Conservation (phyloP, 2,797 vertebrate genomes). For the Fistularia commersonii region DNA sequence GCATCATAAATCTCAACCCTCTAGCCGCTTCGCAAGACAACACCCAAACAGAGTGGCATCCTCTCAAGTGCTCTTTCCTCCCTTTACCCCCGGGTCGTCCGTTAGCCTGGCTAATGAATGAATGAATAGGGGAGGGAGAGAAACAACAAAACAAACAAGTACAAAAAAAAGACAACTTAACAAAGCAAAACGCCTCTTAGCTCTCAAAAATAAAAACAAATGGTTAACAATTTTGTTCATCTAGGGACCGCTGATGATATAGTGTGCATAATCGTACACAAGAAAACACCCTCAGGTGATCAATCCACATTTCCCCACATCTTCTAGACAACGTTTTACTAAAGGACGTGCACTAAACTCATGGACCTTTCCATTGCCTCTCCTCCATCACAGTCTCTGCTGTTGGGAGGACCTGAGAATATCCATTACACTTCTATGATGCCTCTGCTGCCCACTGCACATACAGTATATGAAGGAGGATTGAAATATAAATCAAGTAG, state of each 20-base stretch:
- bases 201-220: conserved; percentile 19
- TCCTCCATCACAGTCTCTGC: conserved; percentile 18
- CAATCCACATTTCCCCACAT: conserved; percentile 43
- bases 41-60: conserved; percentile 35
- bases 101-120: conserved; percentile 38
- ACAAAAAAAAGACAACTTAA: background rate
- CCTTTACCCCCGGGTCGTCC: conserved; percentile 35
- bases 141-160: too few species aligned
- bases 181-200: conserved; percentile 15
- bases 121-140: too few species aligned
- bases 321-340: conserved; percentile 60
- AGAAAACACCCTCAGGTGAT: conserved; percentile 38
- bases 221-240: conserved; percentile 26
- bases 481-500: conserved; percentile 67
- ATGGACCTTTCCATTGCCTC: conserved; percentile 24
- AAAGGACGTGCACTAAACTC: conserved; percentile 41
- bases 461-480: conserved; percentile 53
- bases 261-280: conserved; percentile 26
- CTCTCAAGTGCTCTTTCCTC: conserved; percentile 14
- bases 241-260: conserved; percentile 24
- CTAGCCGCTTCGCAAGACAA: conserved; percentile 28
- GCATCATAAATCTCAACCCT: conserved; percentile 50
- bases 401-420: background rate
- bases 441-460: conserved; percentile 42
- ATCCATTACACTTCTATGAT: conserved; percentile 16